Base-by-base conservation (phyloP, 2,113 vertebrate species). In the Calypte anna region DNA sequence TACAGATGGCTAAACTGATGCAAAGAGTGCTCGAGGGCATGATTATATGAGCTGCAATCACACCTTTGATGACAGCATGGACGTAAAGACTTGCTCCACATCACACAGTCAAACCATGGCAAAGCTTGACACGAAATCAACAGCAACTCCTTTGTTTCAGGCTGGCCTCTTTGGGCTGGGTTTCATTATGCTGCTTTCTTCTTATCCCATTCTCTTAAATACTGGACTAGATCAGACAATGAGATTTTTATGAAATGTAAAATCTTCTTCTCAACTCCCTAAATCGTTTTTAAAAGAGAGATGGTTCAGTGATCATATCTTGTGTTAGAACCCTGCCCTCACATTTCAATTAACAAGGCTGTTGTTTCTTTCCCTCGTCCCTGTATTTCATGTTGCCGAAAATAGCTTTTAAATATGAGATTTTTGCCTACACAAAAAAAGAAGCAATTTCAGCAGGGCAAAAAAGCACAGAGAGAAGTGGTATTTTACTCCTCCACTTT, bases 11-110 rank as follows among this genome's bases (percentile, higher is more conserved):
- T 86, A 54, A 95, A 96, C 20, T 68, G 90, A 95, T 38, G 73
- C 79, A 76, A 68, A 93, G 61, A 69, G 77, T 77, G 83, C 92
- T 92, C 0, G 4, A 92, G 91, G 89, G 78, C 77, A 89, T 46
- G 77, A 84, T 84, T 95, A 92, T 92, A 91, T 91, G 89, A 92
- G 93, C 89, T 93, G 89, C 70, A 82, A 53, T 96, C 93, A 91
- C 94, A 96, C 93, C 89, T 94, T 94, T 93, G 92, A 94, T 84
- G 91, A 89, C 86, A 94, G 83, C 54, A 89, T 16, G 94, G 88
- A 89, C 12, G 2, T 72, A 76, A 86, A 78, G 90, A 18, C 69
- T 86, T 81, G 61, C 50, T 88, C 76, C 92, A 93, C 69, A 68
- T 88, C 90, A 88, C 76, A 88, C n/a, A 73, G 70, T 66, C 75